phyloP scores from a whole-genome alignment of 35 echinoderm and acorn worm species.

The Hemicentrotus pulcherrimus region DNA sequence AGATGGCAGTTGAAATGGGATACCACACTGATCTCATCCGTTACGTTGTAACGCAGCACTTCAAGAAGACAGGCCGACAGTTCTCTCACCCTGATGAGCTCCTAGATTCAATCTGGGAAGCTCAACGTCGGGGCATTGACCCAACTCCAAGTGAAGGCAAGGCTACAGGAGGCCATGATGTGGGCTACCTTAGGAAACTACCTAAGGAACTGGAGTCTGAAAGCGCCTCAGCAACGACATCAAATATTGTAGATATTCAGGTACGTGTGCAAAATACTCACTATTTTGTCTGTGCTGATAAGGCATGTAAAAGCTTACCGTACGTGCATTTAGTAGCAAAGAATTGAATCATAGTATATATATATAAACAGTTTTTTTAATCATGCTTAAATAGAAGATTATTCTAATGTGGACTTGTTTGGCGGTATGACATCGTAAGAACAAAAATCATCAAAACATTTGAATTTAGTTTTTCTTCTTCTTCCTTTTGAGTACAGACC shows the following conservation, averaged over 20 bases:
- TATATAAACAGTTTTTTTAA: no score
- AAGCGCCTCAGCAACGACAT: not conserved
- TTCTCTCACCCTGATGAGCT: conserved; percentile 58
- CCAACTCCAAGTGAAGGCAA: not conserved
- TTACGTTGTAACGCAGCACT: conserved; percentile 38
- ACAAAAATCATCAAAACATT: no score
- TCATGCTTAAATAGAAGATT: no score
- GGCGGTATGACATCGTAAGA: no score
- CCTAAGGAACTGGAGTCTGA: not conserved
- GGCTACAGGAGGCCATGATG: not conserved
- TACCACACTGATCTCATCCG: conserved; percentile 57
- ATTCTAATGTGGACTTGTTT: no score
- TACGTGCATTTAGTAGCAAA: no score
- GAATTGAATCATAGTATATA: no score
- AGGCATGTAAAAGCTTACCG: no score
- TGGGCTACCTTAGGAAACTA: conserved; percentile 7
- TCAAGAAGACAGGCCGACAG: conserved; percentile 20
- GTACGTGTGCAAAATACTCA: not conserved
- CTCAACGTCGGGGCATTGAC: conserved; percentile 35
- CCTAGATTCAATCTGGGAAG: conserved; percentile 65
- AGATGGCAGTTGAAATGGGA: conserved; percentile 83
- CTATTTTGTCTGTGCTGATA: no score
- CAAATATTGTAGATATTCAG: not conserved
- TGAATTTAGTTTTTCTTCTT: no score
- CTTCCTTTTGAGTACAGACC: no score